Percentiles rank a stretch among this genome's conserved stretches.
These are phyloP conservation scores for Palythoa heliodiscus DNA, from an alignment of 92 coral and sea anemone genomes.

Conservation along the genomic window DNA sequence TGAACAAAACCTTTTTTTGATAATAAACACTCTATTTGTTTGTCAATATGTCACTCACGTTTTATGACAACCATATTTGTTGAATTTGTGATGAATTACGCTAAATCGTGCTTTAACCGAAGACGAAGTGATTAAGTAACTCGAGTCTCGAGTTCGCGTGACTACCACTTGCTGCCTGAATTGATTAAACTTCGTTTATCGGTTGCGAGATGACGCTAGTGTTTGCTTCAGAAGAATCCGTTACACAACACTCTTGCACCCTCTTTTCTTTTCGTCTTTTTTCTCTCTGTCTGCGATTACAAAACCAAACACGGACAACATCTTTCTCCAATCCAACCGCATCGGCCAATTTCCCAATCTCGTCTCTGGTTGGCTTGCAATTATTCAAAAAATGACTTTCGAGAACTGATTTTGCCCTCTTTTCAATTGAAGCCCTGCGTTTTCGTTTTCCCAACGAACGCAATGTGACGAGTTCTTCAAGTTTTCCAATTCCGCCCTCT, in stretches of 20 bases:
- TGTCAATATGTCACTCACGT: not conserved
- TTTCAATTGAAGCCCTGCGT: conserved; percentile 33
- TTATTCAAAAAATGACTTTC: conserved; percentile 29
- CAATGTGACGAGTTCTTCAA: not conserved
- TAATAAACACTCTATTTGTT: not conserved
- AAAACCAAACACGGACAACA: conserved; percentile 41
- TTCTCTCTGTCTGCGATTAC: conserved; percentile 41
- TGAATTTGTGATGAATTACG: not conserved
- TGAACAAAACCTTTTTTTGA: not conserved
- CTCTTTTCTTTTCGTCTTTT: conserved; percentile 16
- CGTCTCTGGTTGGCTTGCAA: conserved; percentile 18
- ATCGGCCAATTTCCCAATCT: conserved; percentile 8
- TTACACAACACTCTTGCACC: not conserved
- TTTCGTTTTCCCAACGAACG: conserved; percentile 14
- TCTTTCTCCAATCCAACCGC: conserved; percentile 24
- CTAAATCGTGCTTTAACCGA: not conserved
- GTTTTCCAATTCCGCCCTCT: not conserved
- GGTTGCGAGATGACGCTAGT: not conserved
- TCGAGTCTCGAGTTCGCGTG: conserved; percentile 15
- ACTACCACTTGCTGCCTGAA: not conserved
- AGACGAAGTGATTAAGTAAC: no score
- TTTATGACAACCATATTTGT: conserved; percentile 11
- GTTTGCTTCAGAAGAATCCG: not conserved
- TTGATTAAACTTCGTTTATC: not conserved
- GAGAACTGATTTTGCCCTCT: not conserved